Evolutionary conservation across 2,797 vertebrate genomes (phyloP).

Genomic region (Notolabrus celidotus): DNA sequence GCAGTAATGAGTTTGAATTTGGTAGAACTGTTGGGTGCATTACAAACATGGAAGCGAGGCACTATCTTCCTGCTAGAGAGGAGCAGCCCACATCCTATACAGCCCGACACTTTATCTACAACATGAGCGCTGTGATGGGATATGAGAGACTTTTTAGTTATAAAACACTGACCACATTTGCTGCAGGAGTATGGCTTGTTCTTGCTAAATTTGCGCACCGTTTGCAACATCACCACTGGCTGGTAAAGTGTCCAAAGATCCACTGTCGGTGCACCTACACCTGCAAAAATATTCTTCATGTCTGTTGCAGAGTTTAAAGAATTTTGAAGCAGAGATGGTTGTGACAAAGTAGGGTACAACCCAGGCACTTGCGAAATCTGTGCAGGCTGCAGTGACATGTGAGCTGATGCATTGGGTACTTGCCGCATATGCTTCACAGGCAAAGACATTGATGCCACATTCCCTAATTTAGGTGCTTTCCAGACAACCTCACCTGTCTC

Average conservation of each 20-base stretch:
- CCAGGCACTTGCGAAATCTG: constrained; percentile 60
- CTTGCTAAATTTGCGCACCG: constrained; percentile 37
- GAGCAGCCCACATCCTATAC: constrained; percentile 79
- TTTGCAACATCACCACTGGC: constrained; percentile 76
- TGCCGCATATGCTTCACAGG: not conserved
- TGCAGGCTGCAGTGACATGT: not conserved
- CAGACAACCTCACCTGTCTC: constrained; percentile 66
- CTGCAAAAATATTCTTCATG: constrained; percentile 55
- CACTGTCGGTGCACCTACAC: constrained; percentile 70
- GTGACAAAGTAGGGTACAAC: constrained; percentile 14
- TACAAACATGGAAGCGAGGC: constrained; percentile 78
- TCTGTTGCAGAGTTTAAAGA: not conserved
- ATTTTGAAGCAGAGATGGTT: constrained; percentile 33
- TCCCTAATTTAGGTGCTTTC: constrained; percentile 29
- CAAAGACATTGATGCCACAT: constrained; percentile 13
- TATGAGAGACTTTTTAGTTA: constrained; percentile 59
- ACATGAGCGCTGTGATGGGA: constrained; percentile 71
- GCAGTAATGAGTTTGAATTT: constrained; percentile 73
- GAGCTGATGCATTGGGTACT: constrained; percentile 27
- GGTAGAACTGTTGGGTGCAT: constrained; percentile 34
- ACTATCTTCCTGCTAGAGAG: constrained; percentile 77
- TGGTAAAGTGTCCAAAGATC: constrained; percentile 82
- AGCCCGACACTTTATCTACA: constrained; percentile 76
- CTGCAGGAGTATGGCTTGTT: constrained; percentile 68
- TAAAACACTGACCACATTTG: constrained; percentile 74